Evolutionary conservation across 2,797 vertebrate species (phyloP).

Genomic region (Steatocranus sp.): DNA sequence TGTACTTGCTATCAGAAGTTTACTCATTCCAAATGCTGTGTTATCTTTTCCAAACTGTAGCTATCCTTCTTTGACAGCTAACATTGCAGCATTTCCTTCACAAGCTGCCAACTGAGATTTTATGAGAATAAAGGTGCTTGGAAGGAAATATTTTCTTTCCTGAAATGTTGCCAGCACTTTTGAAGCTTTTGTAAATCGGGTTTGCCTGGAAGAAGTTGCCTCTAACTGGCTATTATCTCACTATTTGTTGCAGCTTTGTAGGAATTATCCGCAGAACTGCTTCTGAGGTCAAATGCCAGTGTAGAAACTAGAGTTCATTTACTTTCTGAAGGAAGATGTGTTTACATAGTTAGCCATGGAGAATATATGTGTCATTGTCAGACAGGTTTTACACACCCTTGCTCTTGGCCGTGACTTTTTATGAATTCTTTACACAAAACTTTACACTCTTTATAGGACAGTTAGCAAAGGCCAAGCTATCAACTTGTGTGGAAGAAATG

Average conservation of each 20-base stretch:
- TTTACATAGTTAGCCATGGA: not conserved
- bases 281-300: conserved; percentile 11
- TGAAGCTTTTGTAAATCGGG: not conserved
- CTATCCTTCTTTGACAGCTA: conserved; percentile 31
- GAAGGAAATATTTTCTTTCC: conserved; percentile 16
- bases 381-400: not conserved
- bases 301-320: conserved; percentile 9
- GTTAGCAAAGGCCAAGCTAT: not conserved
- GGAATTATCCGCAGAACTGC: not conserved
- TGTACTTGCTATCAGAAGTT: conserved; percentile 28
- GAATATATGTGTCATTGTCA: not conserved
- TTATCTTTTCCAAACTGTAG: conserved; percentile 13
- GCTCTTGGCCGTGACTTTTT: not conserved
- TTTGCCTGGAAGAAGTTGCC: not conserved
- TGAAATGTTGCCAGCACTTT: conserved; percentile 12
- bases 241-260: not conserved
- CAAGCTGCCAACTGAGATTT: conserved; percentile 22
- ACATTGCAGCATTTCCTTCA: conserved; percentile 27
- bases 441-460: not conserved
- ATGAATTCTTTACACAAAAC: not conserved
- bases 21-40: conserved; percentile 24
- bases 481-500: not conserved
- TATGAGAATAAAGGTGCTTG: conserved; percentile 13
- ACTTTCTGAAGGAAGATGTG: not conserved
- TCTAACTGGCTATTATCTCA: conserved; percentile 6